Evolutionary conservation across 1,140 invertebrate genomes (phyloP).

Genomic region (Diuraphis noxia): DNA sequence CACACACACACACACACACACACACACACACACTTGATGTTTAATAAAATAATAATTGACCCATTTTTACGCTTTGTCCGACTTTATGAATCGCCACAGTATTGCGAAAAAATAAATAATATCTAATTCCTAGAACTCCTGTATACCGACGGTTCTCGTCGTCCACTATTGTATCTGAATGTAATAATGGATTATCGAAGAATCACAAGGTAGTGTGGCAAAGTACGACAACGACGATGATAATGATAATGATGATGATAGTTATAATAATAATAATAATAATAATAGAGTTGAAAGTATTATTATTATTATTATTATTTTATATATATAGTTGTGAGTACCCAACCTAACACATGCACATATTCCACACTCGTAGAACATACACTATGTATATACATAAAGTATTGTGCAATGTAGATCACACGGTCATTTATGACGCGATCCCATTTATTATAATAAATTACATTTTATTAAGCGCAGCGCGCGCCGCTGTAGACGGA

Average conservation of each 20-base stretch:
- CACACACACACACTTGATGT: neutral
- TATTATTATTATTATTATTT: neutral
- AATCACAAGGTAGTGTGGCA: neutral
- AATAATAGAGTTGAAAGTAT: slow-evolving; percentile 19
- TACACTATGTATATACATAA: neutral
- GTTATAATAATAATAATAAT: neutral
- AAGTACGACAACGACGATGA: neutral
- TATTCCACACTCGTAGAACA: neutral
- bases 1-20: neutral
- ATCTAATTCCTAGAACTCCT: neutral
- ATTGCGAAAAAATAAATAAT: slow-evolving; percentile 31
- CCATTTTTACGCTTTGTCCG: neutral
- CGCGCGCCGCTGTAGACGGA: slow-evolving; percentile 5
- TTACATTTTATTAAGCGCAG: slow-evolving; percentile 45
- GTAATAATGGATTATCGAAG: neutral
- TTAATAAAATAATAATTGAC: slow-evolving; percentile 23
- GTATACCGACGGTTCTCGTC: neutral
- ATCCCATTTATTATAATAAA: slow-evolving; percentile 51
- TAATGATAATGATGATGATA: neutral
- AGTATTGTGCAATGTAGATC: slow-evolving; percentile 44
- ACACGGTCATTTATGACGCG: slow-evolving; percentile 53
- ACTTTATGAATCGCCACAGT: neutral
- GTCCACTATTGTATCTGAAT: neutral
- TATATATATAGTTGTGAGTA: neutral
- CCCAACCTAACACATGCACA: neutral